These are phyloP conservation scores for Anoncus sp. DNA, from an alignment of 2,888 invertebrate genomes.

Conservation along the genomic window DNA sequence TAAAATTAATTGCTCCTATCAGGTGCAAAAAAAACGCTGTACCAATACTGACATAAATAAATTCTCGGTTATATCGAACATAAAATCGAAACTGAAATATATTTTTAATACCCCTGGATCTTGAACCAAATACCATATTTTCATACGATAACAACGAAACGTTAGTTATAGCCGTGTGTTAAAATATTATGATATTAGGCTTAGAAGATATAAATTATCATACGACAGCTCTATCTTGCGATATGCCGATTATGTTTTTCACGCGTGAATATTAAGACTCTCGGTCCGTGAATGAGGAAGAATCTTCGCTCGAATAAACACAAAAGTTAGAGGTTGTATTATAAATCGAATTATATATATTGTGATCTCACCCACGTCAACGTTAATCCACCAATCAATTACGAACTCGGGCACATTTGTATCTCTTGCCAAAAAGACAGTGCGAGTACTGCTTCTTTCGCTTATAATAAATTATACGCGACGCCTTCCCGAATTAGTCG, in stretches of 20 bases:
- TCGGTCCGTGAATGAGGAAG: neutral
- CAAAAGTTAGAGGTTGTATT: constrained; percentile 14
- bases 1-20: neutral
- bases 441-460: constrained; percentile 27
- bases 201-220: neutral
- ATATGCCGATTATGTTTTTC: neutral
- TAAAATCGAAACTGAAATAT: constrained; percentile 21
- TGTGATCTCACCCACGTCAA: constrained; percentile 37
- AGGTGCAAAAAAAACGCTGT: neutral
- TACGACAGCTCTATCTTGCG: neutral
- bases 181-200: neutral
- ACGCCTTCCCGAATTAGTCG: constrained; percentile 61
- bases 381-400: constrained; percentile 55
- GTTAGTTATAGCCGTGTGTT: neutral
- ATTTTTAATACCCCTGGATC: constrained; percentile 35
- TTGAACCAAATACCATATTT: constrained; percentile 47
- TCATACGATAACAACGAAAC: constrained; percentile 6
- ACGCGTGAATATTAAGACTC: neutral
- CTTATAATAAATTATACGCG: constrained; percentile 57
- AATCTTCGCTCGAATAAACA: constrained; percentile 28
- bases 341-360: constrained; percentile 7
- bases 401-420: constrained; percentile 29
- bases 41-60: neutral
- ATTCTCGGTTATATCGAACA: neutral
- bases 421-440: constrained; percentile 54